Evolutionary conservation across 2,888 invertebrate genomes (phyloP).

Genomic region (Morinoia aosen): DNA sequence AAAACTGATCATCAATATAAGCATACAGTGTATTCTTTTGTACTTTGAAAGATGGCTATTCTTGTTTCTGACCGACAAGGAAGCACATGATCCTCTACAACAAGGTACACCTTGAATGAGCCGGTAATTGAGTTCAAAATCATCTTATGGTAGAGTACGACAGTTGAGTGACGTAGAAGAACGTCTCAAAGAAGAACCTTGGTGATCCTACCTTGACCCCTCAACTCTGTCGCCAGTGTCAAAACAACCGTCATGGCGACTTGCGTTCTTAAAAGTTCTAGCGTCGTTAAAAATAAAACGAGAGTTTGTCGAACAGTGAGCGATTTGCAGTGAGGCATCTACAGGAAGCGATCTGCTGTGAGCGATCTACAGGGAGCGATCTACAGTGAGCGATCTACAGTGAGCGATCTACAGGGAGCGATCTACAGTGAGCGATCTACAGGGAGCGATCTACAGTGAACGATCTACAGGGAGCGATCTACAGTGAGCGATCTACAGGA

Average conservation of each 20-base stretch:
- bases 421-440: no score
- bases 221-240: not conserved
- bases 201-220: not conserved
- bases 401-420: no score
- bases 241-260: not conserved
- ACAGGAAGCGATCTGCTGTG: no score
- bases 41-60: not conserved
- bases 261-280: not conserved
- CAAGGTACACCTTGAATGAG: not conserved
- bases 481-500: no score
- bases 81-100: not conserved
- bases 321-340: not conserved
- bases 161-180: not conserved
- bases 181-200: not conserved
- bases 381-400: no score
- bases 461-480: no score
- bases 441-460: no score
- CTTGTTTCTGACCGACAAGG: not conserved
- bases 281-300: not conserved
- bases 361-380: no score
- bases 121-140: not conserved
- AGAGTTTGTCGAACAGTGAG: not conserved
- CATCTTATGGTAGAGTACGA: not conserved
- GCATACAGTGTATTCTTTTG: not conserved
- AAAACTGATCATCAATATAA: not conserved